Base-by-base conservation (phyloP, 2,797 vertebrate species). In the Tinamus major region DNA sequence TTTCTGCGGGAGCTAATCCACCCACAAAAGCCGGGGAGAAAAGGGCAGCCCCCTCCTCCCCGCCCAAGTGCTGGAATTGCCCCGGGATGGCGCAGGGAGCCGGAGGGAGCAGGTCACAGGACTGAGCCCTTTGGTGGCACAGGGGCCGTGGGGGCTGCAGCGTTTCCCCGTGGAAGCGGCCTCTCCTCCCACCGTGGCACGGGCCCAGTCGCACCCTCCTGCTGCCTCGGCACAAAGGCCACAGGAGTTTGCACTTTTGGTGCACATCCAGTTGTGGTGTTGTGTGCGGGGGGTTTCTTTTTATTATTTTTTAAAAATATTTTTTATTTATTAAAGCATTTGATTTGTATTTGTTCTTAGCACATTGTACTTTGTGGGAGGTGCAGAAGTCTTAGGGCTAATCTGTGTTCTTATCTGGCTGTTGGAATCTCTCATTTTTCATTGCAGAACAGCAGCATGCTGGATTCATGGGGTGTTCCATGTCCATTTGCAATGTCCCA, bases 91-190 rank as follows among this genome's bases (percentile, higher is more conserved):
- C 9, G 29, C 53, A 10, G 53, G 59, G 51, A 77, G 31, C 35
- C 20, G 10, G 29, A 59, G 59, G 13, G 42, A 33, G 24, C 21
- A 24, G 24, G 8, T 10, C 29, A 6, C 8, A 13, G 53, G 61
- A n/a, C 16, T 72, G 56, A 13, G 21, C 29, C 0, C 42, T 44
- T 8, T 15, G 23, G 12, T 76, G 59, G 13, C 65, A 0, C 0
- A 35, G 70, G 59, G 76, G 90, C 1, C 1, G 79, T 69, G 79
- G 29, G 16, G 46, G 39, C 4, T 41, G 33, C n/a, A 20, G 39
- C 58, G 42, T 13, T 9, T 62, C 16, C 16, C 85, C 27, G 69
- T 41, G 7, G 42, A 75, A 10, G 5, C 9, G 8, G 6, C 23
- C 11, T 20, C 13, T 44, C 33, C 37, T 41, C 37, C 49, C 49